phyloP scores from a whole-genome alignment of 2,888 invertebrate species.

The Anthophora plumipes region DNA sequence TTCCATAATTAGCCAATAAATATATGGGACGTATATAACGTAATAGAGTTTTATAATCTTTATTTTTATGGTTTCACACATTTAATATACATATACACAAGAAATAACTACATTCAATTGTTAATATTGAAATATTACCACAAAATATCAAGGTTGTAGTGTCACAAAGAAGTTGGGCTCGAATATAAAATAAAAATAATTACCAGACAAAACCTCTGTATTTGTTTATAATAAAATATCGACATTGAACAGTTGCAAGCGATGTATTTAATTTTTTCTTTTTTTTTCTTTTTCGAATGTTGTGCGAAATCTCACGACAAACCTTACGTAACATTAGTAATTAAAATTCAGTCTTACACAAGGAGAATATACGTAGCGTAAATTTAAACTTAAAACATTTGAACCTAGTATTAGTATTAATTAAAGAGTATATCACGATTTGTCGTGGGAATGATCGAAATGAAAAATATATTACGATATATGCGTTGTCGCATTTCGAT shows the following conservation, averaged over 20 bases:
- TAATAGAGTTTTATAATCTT: constrained; percentile 74
- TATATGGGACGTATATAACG: constrained; percentile 46
- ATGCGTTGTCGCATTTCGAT: constrained; percentile 51
- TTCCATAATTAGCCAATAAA: constrained; percentile 32
- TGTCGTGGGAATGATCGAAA: constrained; percentile 17
- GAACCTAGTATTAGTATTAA: constrained; percentile 15
- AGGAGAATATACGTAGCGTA: constrained; percentile 34
- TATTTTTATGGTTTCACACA: constrained; percentile 77
- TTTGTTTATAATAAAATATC: constrained; percentile 54
- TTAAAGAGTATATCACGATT: constrained; percentile 1
- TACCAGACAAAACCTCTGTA: constrained; percentile 43
- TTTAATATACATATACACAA: constrained; percentile 78
- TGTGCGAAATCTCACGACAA: constrained; percentile 24
- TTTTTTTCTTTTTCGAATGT: constrained; percentile 16
- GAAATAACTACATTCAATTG: constrained; percentile 65
- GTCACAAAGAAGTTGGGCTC: constrained; percentile 65
- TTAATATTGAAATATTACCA: constrained; percentile 68
- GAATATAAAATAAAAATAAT: constrained; percentile 68
- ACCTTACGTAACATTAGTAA: constrained; percentile 50
- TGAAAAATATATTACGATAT: constrained; percentile 46
- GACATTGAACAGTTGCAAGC: constrained; percentile 46
- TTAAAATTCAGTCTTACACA: constrained; percentile 66
- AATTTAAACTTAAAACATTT: constrained; percentile 12
- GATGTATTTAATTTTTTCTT: constrained; percentile 35
- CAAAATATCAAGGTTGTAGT: constrained; percentile 73